phyloP scores from a whole-genome alignment of 2,888 invertebrate species.

The Pachliopta kotzebuea region DNA sequence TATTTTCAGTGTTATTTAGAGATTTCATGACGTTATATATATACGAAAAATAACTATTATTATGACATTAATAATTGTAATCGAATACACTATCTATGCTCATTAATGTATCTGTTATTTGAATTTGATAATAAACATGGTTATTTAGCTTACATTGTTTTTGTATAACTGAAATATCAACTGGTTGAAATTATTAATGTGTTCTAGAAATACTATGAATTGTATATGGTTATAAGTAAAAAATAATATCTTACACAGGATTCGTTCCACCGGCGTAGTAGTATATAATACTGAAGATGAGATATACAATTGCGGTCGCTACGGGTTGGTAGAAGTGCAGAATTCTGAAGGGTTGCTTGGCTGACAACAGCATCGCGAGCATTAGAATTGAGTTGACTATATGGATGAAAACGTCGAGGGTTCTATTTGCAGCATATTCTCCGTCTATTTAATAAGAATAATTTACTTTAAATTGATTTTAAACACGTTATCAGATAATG shows the following conservation, averaged over 20 bases:
- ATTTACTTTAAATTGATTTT: too few relatives aligned
- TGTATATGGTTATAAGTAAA: neutral
- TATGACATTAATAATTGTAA: too few relatives aligned
- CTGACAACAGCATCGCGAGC: constrained; percentile 84
- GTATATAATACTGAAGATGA: constrained; percentile 85
- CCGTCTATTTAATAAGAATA: constrained; percentile 36
- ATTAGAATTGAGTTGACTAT: constrained; percentile 87
- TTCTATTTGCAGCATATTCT: constrained; percentile 46
- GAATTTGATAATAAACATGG: too few relatives aligned
- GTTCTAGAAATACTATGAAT: neutral
- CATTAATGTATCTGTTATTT: too few relatives aligned
- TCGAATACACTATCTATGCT: too few relatives aligned
- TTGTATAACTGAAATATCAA: too few relatives aligned
- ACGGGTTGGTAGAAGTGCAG: constrained; percentile 82
- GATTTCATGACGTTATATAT: too few relatives aligned
- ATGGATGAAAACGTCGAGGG: constrained; percentile 64
- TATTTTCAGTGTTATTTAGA: too few relatives aligned
- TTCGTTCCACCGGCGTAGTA: constrained; percentile 86
- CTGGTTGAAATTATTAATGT: too few relatives aligned
- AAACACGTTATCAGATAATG: too few relatives aligned
- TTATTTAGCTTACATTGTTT: too few relatives aligned
- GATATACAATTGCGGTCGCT: constrained; percentile 82
- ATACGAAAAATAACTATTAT: too few relatives aligned
- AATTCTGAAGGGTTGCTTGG: constrained; percentile 85
- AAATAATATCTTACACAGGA: constrained; percentile 56